A percentile compares a stretch with the other conserved stretches of the same genome.
Conservation (phyloP, 2,797 vertebrate genomes). For the Poeciliopsis infans region DNA sequence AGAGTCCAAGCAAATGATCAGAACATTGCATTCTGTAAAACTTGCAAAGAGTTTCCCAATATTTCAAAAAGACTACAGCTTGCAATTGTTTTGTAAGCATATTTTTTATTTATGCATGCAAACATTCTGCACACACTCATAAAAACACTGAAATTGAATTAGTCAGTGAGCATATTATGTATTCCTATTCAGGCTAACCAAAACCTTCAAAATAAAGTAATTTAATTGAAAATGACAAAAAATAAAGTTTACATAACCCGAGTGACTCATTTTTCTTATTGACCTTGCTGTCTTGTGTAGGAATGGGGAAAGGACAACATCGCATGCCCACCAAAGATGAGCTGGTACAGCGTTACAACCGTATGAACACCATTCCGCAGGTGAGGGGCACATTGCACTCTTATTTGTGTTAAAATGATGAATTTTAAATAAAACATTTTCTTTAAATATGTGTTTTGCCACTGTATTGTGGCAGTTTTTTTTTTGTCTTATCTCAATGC, state of each 20-base stretch:
- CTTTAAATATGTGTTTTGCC: background rate
- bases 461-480: background rate
- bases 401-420: background rate
- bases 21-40: background rate
- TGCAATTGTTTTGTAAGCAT: background rate
- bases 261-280: constrained; percentile 41
- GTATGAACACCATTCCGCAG: constrained; percentile 99
- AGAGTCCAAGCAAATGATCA: background rate
- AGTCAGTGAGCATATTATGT: background rate
- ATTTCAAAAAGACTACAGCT: background rate
- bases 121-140: background rate
- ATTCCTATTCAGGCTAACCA: background rate
- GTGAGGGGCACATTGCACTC: constrained; percentile 68
- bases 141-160: background rate
- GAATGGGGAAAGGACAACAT: constrained; percentile 99
- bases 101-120: background rate
- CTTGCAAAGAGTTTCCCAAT: background rate
- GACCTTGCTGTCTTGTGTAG: constrained; percentile 74
- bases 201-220: background rate
- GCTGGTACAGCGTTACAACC: constrained; percentile 96
- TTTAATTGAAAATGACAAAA: background rate
- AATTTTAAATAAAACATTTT: background rate
- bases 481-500: background rate
- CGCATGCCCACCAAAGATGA: constrained; percentile 99
- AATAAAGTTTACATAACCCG: constrained; percentile 26